Percentiles rank a stretch among this genome's conserved stretches.
phyloP scores from a whole-genome alignment of 2,888 invertebrate genomes.

The Lepidochitona cinerea region DNA sequence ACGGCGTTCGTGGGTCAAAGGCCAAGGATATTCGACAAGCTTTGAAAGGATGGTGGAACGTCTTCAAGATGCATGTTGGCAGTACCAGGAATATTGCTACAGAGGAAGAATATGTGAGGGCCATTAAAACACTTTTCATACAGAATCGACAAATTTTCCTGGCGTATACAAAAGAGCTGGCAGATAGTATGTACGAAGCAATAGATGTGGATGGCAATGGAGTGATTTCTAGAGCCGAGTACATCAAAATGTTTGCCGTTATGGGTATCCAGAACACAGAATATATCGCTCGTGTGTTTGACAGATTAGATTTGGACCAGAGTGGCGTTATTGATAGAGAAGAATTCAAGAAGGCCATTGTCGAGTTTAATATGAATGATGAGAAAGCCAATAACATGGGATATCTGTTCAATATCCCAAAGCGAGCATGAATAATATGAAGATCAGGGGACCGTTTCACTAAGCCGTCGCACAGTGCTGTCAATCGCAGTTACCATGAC shows the following conservation, averaged over 20 bases:
- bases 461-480: too few species aligned
- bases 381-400: background rate
- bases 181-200: background rate
- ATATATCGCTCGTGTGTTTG: background rate
- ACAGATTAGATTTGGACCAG: background rate
- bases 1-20: background rate
- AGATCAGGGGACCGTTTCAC: too few species aligned
- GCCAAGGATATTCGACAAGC: background rate
- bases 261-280: background rate
- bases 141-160: background rate
- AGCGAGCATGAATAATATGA: too few species aligned
- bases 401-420: background rate
- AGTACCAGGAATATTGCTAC: conserved; percentile 2
- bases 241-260: background rate
- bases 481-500: too few species aligned
- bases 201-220: background rate
- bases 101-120: conserved; percentile 1
- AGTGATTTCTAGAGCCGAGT: background rate
- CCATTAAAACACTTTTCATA: background rate
- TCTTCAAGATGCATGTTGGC: background rate
- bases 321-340: background rate
- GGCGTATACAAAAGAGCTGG: background rate
- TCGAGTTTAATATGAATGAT: background rate
- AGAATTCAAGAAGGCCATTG: background rate
- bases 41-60: conserved; percentile 4